Percentiles rank a stretch among this genome's conserved stretches.
Evolutionary conservation across 2,797 vertebrate species (phyloP).

Genomic region (Nannoperca obscura): DNA sequence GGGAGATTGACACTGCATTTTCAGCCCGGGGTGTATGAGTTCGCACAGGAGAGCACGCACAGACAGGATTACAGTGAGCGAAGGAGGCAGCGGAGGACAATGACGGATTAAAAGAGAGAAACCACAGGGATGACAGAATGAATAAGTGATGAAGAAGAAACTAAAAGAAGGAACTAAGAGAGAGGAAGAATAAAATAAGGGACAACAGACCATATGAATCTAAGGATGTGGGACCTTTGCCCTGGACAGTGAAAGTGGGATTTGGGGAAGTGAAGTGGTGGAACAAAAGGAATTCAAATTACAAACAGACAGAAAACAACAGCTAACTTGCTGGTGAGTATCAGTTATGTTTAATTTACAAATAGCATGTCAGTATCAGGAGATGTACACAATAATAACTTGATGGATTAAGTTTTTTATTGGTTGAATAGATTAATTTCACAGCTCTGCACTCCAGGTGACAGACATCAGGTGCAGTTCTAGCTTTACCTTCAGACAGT

Average conservation of each 20-base stretch:
- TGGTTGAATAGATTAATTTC: not conserved
- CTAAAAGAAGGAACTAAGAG: slow-evolving; percentile 28
- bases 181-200: slow-evolving; percentile 18
- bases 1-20: slow-evolving; percentile 77
- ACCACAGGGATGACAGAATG: slow-evolving; percentile 31
- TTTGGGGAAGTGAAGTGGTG: slow-evolving; percentile 28
- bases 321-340: slow-evolving; percentile 58
- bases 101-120: slow-evolving; percentile 69
- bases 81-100: slow-evolving; percentile 72
- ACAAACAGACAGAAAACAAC: slow-evolving; percentile 24
- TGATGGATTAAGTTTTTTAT: not conserved
- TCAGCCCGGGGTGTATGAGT: slow-evolving; percentile 52
- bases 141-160: slow-evolving; percentile 49
- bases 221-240: slow-evolving; percentile 45
- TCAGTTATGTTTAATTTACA: not conserved
- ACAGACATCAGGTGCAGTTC: slow-evolving; percentile 5
- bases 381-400: not conserved
- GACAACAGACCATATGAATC: not conserved
- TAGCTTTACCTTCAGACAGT: not conserved
- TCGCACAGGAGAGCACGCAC: slow-evolving; percentile 53
- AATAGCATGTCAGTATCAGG: not conserved
- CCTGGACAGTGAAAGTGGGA: slow-evolving; percentile 30
- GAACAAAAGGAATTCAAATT: slow-evolving; percentile 6
- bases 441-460: slow-evolving; percentile 8
- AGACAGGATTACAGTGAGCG: slow-evolving; percentile 74